These are phyloP conservation scores for Dicyrtomina minuta DNA, from an alignment of 2,888 invertebrate genomes.

Conservation along the genomic window DNA sequence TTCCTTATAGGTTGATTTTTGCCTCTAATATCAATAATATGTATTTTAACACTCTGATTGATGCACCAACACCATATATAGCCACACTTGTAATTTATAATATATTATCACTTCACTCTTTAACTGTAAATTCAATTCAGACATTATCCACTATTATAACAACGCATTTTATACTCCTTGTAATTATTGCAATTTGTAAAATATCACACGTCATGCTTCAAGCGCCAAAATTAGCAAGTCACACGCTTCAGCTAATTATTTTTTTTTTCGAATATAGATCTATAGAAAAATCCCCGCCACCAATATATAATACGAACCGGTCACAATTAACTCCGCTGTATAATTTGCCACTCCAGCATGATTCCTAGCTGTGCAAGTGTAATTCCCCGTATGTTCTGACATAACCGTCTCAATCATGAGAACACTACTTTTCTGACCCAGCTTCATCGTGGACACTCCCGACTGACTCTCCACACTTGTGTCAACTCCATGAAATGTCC, in stretches of 20 bases:
- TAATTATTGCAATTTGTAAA: too few relatives aligned
- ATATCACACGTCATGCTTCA: background rate
- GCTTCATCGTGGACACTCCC: slow-evolving; percentile 44
- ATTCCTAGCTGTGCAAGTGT: slow-evolving; percentile 73
- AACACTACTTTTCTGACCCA: slow-evolving; percentile 65
- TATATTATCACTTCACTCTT: too few relatives aligned
- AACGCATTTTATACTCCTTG: too few relatives aligned
- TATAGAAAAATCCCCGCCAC: too few relatives aligned
- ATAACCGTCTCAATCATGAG: slow-evolving; percentile 70
- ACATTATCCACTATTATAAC: too few relatives aligned
- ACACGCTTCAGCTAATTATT: background rate
- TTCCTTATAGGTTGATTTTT: too few relatives aligned
- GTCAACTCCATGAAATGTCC: slow-evolving; percentile 66
- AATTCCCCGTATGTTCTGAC: slow-evolving; percentile 71
- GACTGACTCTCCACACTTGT: slow-evolving; percentile 37
- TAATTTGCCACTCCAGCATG: slow-evolving; percentile 69
- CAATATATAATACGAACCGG: too few relatives aligned
- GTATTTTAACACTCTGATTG: too few relatives aligned
- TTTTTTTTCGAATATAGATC: background rate
- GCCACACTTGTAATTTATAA: too few relatives aligned
- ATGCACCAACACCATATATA: too few relatives aligned
- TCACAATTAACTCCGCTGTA: slow-evolving; percentile 67
- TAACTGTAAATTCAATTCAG: too few relatives aligned
- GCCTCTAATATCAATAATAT: too few relatives aligned
- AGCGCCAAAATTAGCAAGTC: background rate